These are phyloP conservation scores for Sigmodon hispidus DNA, from an alignment of 2,113 vertebrate genomes.

Conservation along the genomic window DNA sequence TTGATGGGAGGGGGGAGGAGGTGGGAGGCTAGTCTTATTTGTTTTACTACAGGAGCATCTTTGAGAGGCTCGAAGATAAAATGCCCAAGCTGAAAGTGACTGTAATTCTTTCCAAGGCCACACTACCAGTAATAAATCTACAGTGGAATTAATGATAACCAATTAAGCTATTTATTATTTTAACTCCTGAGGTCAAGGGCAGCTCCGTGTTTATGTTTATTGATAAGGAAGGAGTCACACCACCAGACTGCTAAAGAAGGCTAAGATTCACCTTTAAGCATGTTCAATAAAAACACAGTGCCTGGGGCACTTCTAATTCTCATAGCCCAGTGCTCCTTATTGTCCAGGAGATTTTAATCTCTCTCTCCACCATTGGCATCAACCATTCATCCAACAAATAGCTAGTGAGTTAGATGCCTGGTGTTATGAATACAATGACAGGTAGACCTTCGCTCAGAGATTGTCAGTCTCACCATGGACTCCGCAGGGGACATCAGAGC, in stretches of 20 bases:
- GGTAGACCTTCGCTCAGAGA: neutral
- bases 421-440: neutral
- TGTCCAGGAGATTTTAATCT: neutral
- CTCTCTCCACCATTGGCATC: neutral
- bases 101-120: constrained; percentile 68
- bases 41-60: constrained; percentile 13
- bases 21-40: constrained; percentile 16
- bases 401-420: neutral
- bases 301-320: neutral
- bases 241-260: neutral
- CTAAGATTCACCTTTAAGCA: neutral
- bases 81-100: neutral
- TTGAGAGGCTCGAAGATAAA: neutral
- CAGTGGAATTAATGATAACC: constrained; percentile 57
- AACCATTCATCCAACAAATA: neutral
- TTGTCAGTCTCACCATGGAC: neutral
- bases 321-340: neutral
- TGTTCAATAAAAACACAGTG: rapidly evolving
- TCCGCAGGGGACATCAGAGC: neutral
- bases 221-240: neutral
- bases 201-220: constrained; percentile 56
- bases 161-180: constrained; percentile 72
- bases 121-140: constrained; percentile 33
- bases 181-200: constrained; percentile 71
- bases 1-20: neutral